Percentiles rank a stretch among this genome's conserved stretches.
These are phyloP conservation scores for Fopius arisanus DNA, from an alignment of 1,140 invertebrate species.

Conservation along the genomic window DNA sequence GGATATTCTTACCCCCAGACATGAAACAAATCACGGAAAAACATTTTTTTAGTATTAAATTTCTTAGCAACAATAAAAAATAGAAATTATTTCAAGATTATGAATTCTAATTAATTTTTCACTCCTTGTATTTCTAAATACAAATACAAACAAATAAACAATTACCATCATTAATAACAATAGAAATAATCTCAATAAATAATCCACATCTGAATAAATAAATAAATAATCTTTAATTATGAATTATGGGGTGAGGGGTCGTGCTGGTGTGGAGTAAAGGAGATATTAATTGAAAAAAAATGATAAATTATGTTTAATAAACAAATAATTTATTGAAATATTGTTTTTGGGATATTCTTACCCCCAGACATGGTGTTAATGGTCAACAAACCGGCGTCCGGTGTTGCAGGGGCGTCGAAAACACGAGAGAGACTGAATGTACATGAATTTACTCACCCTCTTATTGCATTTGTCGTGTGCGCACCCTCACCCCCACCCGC, in stretches of 20 bases:
- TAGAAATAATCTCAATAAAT: no score
- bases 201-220: no score
- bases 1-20: neutral
- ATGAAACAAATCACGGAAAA: constrained; percentile 13
- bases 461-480: neutral
- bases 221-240: no score
- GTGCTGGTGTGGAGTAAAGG: no score
- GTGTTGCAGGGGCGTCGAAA: constrained; percentile 3
- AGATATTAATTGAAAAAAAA: neutral
- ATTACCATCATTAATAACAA: no score
- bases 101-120: no score
- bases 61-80: neutral
- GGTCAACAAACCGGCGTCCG: constrained; percentile 10
- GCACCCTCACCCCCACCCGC: neutral
- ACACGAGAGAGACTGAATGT: neutral
- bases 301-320: neutral
- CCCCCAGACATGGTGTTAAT: neutral
- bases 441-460: no score
- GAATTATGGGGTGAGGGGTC: no score
- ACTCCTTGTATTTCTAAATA: no score
- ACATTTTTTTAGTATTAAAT: constrained; percentile 27
- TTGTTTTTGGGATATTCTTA: neutral
- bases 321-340: neutral
- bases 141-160: no score
- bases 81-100: no score